A percentile compares a stretch with the other conserved stretches of the same genome.
phyloP scores from a whole-genome alignment of 2,797 vertebrate species.

The Mus minutoides region DNA sequence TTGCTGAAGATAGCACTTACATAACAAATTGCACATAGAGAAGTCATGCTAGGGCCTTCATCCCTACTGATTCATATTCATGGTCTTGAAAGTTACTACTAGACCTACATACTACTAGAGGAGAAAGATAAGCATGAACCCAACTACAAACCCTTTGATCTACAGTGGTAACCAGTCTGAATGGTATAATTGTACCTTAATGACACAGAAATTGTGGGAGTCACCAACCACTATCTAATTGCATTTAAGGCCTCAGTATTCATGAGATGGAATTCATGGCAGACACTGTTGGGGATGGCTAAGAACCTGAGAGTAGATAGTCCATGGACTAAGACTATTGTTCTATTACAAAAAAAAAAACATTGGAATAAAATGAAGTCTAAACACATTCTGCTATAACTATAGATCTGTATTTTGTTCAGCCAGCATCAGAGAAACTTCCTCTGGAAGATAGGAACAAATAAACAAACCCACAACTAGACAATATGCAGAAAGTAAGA shows the following conservation, averaged over 20 bases:
- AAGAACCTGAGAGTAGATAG: neutral
- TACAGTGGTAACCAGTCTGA: no score
- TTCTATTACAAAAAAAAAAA: neutral
- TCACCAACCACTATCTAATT: neutral
- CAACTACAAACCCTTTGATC: neutral
- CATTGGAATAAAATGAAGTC: neutral
- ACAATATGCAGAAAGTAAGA: no score
- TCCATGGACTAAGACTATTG: neutral
- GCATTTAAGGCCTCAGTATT: neutral
- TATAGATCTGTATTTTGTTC: neutral
- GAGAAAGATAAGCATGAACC: neutral
- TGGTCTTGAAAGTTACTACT: neutral
- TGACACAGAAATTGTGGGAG: no score
- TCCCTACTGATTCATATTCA: neutral
- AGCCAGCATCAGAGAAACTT: no score
- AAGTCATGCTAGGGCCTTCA: neutral
- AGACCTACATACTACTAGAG: neutral
- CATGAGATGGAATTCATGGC: neutral
- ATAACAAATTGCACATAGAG: no score
- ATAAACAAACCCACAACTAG: no score
- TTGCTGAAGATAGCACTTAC: no score
- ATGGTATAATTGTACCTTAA: no score
- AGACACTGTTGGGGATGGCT: neutral
- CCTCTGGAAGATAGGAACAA: no score
- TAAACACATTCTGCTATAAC: neutral